A percentile compares a stretch with the other conserved stretches of the same genome.
Evolutionary conservation across 2,888 invertebrate species (phyloP).

Genomic region (Chymomyza procnemis): DNA sequence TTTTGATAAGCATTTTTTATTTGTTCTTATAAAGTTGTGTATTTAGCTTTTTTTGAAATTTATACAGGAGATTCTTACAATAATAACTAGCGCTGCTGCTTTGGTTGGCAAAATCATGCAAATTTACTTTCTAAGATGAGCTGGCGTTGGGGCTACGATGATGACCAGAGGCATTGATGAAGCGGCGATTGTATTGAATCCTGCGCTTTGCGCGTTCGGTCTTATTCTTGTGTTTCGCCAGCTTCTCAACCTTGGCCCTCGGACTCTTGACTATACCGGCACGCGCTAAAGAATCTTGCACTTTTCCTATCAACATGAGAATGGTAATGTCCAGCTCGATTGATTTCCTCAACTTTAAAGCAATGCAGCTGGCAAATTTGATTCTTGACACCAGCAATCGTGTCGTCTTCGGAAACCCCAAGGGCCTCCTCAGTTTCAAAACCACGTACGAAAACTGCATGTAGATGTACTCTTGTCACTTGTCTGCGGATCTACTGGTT

Average conservation of each 20-base stretch:
- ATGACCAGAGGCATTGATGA: constrained; percentile 97
- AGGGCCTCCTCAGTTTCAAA: constrained; percentile 76
- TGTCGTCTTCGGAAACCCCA: constrained; percentile 77
- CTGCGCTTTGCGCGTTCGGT: constrained; percentile 99
- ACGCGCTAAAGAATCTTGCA: constrained; percentile 99
- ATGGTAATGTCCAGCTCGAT: constrained; percentile 88
- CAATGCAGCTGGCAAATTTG: constrained; percentile 75
- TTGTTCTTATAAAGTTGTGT: constrained; percentile 43
- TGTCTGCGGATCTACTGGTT: constrained; percentile 72
- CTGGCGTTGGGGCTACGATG: constrained; percentile 98
- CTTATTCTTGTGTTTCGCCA: constrained; percentile 99
- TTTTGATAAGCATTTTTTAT: too few relatives aligned
- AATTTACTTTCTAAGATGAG: constrained; percentile 79
- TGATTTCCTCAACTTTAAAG: constrained; percentile 81
- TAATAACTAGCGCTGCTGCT: constrained; percentile 49
- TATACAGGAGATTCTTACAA: constrained; percentile 61
- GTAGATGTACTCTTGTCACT: constrained; percentile 75
- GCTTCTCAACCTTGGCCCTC: constrained; percentile 99
- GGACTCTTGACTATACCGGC: constrained; percentile 99
- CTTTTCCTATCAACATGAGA: constrained; percentile 96
- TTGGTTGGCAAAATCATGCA: constrained; percentile 4
- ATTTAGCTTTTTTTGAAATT: constrained; percentile 57
- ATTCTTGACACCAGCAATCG: constrained; percentile 76
- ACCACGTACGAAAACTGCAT: constrained; percentile 79
- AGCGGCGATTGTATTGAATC: constrained; percentile 98